A percentile compares a stretch with the other conserved stretches of the same genome.
phyloP scores from a whole-genome alignment of 64 coral and sea anemone species.

The Dendronephthya gigantea region DNA sequence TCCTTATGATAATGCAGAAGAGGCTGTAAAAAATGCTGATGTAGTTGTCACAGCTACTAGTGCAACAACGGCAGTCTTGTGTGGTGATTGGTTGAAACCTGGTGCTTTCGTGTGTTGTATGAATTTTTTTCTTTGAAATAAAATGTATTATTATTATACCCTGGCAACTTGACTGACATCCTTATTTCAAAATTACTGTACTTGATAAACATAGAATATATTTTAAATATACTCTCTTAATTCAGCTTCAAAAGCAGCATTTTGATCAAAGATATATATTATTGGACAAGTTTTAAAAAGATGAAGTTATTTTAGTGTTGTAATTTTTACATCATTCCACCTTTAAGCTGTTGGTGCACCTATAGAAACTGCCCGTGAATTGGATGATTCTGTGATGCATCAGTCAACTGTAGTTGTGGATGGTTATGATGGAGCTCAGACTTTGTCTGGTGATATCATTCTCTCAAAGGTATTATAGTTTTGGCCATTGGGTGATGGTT shows the following conservation, averaged over 20 bases:
- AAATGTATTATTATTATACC: too few relatives aligned
- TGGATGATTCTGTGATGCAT: slow-evolving; percentile 70
- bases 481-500: neutral
- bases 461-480: slow-evolving; percentile 84
- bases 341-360: slow-evolving; percentile 60
- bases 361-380: slow-evolving; percentile 47
- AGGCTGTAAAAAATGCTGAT: slow-evolving; percentile 53
- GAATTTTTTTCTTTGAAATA: too few relatives aligned
- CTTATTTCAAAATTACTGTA: too few relatives aligned
- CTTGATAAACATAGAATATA: too few relatives aligned
- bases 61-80: slow-evolving; percentile 44
- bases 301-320: too few relatives aligned
- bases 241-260: too few relatives aligned
- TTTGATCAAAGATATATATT: too few relatives aligned
- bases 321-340: too few relatives aligned
- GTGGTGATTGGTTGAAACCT: slow-evolving; percentile 76
- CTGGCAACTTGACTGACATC: too few relatives aligned
- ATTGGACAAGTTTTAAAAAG: too few relatives aligned
- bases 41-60: slow-evolving; percentile 67
- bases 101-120: slow-evolving; percentile 66
- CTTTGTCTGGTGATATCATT: slow-evolving; percentile 73
- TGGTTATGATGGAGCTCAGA: slow-evolving; percentile 46
- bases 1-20: slow-evolving; percentile 41
- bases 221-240: too few relatives aligned
- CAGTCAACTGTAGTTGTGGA: slow-evolving; percentile 68